Base-by-base conservation (phyloP, 2,113 vertebrate genomes). In the Myocastor coypus region DNA sequence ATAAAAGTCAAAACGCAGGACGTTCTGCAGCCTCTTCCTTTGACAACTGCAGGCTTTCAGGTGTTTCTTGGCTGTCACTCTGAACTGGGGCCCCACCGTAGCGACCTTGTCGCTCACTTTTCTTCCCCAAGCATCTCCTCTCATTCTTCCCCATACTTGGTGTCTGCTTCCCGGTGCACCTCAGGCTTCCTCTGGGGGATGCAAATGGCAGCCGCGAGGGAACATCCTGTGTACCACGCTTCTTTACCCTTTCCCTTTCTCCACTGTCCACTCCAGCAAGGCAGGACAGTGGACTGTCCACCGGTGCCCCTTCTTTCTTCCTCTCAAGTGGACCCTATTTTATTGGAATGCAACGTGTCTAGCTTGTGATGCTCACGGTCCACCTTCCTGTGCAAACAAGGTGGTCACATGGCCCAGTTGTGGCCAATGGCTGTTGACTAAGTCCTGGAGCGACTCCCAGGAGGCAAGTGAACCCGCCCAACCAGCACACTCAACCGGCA, bases 21-120 rank as follows among this genome's bases (percentile, higher is more conserved):
- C 6, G 26, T 37, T 46, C 52, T n/a, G 14, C 11, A 59, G 30
- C 52, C 57, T n/a, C 57, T 92, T 42, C 1, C 5, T 24, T 3
- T 9, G 50, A 13, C 78, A 5, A 1, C 4, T 3, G 0, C 13
- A 57, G 66, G 17, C 11, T 46, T 73, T 32, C 7, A 0, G 1
- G 0, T 4, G 34, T 57, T 55, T 26, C 64, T 66, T 30, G 22
- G 16, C 9, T 6, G 16, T 73, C 32, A 50, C 55, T 32, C 4
- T 32, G 37, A 37, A 13, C 5, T 4, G 0, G 40, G 40, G 12
- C 22, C 34, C 24, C 59, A 16, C 17, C 4, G 6, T 40, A 30
- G 26, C 40, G 30, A n/a, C 66, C 32, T 75, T 80, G 8, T 26
- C 10, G 10, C 40, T 61, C 32, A 8, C 59, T 52, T 75, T 50